Conservation (phyloP, 2,113 vertebrate species). For the Zosterops borbonicus region DNA sequence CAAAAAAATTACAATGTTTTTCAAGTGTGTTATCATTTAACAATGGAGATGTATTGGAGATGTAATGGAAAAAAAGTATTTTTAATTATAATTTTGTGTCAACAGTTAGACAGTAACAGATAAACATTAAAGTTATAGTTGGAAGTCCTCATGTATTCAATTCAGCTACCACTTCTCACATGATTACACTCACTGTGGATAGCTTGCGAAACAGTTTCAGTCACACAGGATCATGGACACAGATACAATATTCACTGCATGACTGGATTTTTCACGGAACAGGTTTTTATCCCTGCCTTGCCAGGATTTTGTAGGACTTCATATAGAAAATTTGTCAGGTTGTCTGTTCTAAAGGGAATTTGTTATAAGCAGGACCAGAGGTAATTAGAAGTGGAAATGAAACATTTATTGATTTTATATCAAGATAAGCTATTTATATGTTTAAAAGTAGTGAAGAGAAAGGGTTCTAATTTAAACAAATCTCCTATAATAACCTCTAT, state of each 20-base stretch:
- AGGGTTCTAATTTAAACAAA: conserved; percentile 4
- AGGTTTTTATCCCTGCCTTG: background rate
- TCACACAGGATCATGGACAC: background rate
- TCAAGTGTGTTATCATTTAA: background rate
- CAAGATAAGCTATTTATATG: background rate
- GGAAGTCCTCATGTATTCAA: background rate
- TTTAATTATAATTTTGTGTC: background rate
- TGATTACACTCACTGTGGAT: background rate
- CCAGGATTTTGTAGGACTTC: background rate
- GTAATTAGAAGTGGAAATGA: conserved; percentile 53
- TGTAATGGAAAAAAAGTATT: background rate
- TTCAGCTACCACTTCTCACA: background rate
- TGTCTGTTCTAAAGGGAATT: background rate
- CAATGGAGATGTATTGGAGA: background rate
- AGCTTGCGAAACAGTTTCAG: background rate
- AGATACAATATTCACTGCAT: background rate
- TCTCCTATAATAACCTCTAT: background rate
- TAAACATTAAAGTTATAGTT: background rate
- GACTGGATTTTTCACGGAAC: background rate
- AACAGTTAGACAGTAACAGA: background rate
- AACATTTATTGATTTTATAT: conserved; percentile 53
- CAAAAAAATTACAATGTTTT: background rate
- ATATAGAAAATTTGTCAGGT: background rate
- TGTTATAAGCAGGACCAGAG: background rate
- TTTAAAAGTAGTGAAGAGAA: conserved; percentile 9